These are phyloP conservation scores for Protophormia terraenovae DNA, from an alignment of 2,888 invertebrate species.

Conservation along the genomic window DNA sequence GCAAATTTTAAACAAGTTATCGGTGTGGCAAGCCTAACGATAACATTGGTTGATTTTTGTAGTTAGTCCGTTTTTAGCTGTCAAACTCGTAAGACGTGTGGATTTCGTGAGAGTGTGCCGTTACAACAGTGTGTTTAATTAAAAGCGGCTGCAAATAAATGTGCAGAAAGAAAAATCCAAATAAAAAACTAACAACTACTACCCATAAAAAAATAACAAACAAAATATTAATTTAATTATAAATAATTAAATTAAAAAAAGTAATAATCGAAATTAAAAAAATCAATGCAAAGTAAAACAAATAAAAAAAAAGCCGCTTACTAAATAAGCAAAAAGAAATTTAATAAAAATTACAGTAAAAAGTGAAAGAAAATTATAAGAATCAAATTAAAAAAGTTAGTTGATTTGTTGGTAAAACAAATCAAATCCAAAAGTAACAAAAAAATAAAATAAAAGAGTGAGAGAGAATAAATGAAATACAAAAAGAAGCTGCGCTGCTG, in stretches of 20 bases:
- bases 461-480: constrained; percentile 38
- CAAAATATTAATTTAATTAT: constrained; percentile 32
- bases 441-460: not conserved
- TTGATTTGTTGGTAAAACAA: constrained; percentile 34
- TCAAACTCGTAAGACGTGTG: constrained; percentile 49
- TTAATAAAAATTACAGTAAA: constrained; percentile 6
- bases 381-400: constrained; percentile 30
- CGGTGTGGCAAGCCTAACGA: constrained; percentile 13
- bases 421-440: constrained; percentile 13
- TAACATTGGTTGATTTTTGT: not conserved
- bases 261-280: not conserved
- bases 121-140: constrained; percentile 25
- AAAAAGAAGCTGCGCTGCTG: constrained; percentile 59
- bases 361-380: constrained; percentile 36
- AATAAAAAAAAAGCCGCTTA: not conserved
- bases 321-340: not conserved
- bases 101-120: not conserved
- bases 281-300: not conserved
- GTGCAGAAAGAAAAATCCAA: constrained; percentile 15
- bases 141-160: constrained; percentile 53
- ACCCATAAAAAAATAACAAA: not conserved
- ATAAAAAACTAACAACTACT: not conserved
- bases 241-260: constrained; percentile 34
- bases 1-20: not conserved
- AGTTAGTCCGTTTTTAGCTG: constrained; percentile 60